A percentile compares a stretch with the other conserved stretches of the same genome.
Conservation (phyloP, 1,140 invertebrate species). For the Aradophagus sp. region DNA sequence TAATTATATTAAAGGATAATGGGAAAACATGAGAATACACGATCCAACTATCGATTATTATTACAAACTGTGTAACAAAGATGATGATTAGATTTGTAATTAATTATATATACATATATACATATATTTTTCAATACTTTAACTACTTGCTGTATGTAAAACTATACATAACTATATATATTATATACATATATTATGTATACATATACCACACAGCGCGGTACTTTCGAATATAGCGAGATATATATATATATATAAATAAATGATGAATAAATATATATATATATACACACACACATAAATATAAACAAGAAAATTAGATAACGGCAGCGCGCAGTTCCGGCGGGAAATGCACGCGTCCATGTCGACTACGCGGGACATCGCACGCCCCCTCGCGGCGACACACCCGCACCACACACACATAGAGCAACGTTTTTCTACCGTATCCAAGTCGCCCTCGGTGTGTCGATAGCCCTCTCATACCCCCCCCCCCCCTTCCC, state of each 20-base stretch:
- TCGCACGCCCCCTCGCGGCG: conserved; percentile 31
- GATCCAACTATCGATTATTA: conserved; percentile 65
- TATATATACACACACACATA: conserved; percentile 1
- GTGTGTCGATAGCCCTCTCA: conserved; percentile 56
- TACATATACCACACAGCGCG: conserved; percentile 44
- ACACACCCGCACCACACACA: not conserved
- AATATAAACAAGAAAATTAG: conserved; percentile 31
- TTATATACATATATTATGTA: conserved; percentile 50
- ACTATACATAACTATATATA: conserved; percentile 64
- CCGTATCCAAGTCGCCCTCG: conserved; percentile 65
- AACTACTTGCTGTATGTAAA: conserved; percentile 72
- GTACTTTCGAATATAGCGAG: conserved; percentile 47
- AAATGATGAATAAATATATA: conserved; percentile 25
- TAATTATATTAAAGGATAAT: conserved; percentile 7
- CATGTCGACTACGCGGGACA: conserved; percentile 37
- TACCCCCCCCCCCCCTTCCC: conserved; percentile 8
- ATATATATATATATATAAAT: conserved; percentile 46
- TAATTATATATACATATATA: conserved; percentile 65
- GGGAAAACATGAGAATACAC: conserved; percentile 19
- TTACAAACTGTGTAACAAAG: conserved; percentile 66
- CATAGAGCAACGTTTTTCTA: conserved; percentile 62
- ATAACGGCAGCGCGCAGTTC: conserved; percentile 26
- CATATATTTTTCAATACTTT: conserved; percentile 75
- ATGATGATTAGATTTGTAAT: conserved; percentile 74
- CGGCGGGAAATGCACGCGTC: conserved; percentile 12